Base-by-base conservation (phyloP, 2,113 vertebrate genomes). In the Gobio gobio region DNA sequence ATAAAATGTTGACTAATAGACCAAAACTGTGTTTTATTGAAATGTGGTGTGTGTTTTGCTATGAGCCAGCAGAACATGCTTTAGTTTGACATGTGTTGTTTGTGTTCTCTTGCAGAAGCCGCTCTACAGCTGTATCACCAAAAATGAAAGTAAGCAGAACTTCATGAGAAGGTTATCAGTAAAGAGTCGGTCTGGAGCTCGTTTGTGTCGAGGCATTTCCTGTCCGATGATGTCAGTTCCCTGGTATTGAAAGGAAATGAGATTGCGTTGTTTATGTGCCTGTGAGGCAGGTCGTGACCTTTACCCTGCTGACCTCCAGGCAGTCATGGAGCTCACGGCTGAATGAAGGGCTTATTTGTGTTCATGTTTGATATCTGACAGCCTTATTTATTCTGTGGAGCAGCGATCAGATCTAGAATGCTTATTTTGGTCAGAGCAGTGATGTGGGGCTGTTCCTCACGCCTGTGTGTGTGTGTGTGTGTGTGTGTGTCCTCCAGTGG, bases 51-150 rank as follows among this genome's bases (percentile, higher is more conserved):
- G n/a, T n/a, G n/a, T n/a, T n/a, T n/a, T 40, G 40, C 7, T 40
- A 6, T 40, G 40, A 40, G 1, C 40, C 0, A 7, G 6, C 40
- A 40, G 40, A n/a, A n/a, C n/a, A n/a, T n/a, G n/a, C n/a, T n/a
- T n/a, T 40, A 40, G 40, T 5, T 40, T 40, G 6, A 40, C 1
- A 40, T 40, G 6, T 4, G 5, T 40, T 40, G 40, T 40, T 68
- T 10, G 79, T 61, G 78, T 61, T 90, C 90, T 63, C 93, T 96
- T 95, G 83, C 93, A 99, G 98, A 99, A 97, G 94, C 96, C 97
- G 74, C 96, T 99, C 89, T 98, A 97, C 95, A 98, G 95, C 96
- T 99, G 98, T 93, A 97, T 99, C 94, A 98, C 96, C 96, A 97
- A 97, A 96, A 99, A 99, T 96, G 98, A 99, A 95, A 98, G 98